Evolutionary conservation across 2,888 invertebrate species (phyloP).

Genomic region (Latrodectus hesperus): DNA sequence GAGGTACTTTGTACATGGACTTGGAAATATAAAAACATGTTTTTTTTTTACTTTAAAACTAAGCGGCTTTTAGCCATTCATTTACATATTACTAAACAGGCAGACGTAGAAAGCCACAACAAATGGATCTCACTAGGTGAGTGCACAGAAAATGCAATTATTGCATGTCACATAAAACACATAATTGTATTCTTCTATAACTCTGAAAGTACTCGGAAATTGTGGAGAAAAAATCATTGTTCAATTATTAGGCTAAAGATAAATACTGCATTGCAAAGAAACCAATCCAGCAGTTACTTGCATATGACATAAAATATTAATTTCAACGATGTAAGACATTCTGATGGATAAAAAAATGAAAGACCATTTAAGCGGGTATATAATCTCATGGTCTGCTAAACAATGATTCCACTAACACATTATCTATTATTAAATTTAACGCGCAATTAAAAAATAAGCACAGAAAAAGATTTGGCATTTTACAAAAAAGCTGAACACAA

Average conservation of each 20-base stretch:
- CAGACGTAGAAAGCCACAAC: slow-evolving; percentile 67
- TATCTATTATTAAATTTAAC: neutral
- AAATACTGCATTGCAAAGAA: no score
- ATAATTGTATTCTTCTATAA: slow-evolving; percentile 52
- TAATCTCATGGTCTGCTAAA: slow-evolving; percentile 50
- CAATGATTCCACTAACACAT: neutral
- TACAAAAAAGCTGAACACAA: slow-evolving; percentile 35
- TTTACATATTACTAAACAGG: slow-evolving; percentile 60
- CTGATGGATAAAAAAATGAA: slow-evolving; percentile 20
- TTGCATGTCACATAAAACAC: slow-evolving; percentile 70
- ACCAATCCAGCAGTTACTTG: no score
- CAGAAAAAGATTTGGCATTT: slow-evolving; percentile 35
- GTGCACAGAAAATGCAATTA: slow-evolving; percentile 69
- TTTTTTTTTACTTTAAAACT: slow-evolving; percentile 31
- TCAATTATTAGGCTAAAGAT: no score
- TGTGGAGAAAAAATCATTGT: neutral
- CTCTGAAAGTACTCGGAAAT: slow-evolving; percentile 35
- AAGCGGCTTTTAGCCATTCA: slow-evolving; percentile 62
- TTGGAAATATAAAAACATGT: slow-evolving; percentile 67
- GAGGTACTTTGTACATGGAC: slow-evolving; percentile 70
- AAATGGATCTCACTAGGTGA: slow-evolving; percentile 67
- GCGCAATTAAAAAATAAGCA: neutral
- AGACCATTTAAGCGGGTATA: slow-evolving; percentile 44
- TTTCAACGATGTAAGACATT: neutral
- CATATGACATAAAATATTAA: neutral